A percentile compares a stretch with the other conserved stretches of the same genome.
Evolutionary conservation across 2,888 invertebrate species (phyloP).

Genomic region (Macrosiphum euphorbiae): DNA sequence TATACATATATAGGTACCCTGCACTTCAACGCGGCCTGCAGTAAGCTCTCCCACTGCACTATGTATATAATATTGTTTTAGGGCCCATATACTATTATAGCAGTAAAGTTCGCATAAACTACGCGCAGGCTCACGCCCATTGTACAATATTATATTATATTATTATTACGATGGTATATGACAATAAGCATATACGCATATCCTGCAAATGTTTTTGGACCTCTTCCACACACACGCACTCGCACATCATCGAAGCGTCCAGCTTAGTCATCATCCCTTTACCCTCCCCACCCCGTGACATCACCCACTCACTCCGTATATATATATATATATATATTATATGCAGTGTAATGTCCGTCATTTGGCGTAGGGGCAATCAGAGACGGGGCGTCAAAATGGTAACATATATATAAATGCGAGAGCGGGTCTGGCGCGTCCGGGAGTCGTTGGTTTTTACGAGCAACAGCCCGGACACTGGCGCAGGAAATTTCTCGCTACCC

Average conservation of each 20-base stretch:
- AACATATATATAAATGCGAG: slow-evolving; percentile 12
- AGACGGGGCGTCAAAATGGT: slow-evolving; percentile 58
- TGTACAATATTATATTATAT: neutral
- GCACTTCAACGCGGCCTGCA: neutral
- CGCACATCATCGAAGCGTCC: neutral
- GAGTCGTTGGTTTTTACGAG: slow-evolving; percentile 61
- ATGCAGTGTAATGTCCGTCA: slow-evolving; percentile 43
- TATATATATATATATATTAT: neutral
- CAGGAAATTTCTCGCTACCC: neutral
- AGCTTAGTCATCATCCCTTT: slow-evolving; percentile 57
- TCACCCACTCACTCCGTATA: neutral
- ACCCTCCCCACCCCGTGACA: neutral
- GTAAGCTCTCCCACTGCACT: neutral
- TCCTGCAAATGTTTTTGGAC: slow-evolving; percentile 25
- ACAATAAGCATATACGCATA: neutral
- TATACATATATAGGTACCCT: neutral
- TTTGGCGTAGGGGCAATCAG: slow-evolving; percentile 53
- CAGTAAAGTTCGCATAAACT: neutral
- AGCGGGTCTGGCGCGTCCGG: slow-evolving; percentile 56
- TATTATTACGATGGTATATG: neutral
- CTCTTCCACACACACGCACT: neutral
- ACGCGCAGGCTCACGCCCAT: neutral
- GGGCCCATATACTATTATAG: neutral
- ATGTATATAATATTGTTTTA: slow-evolving; percentile 11
- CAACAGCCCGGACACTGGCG: slow-evolving; percentile 52